Percentiles rank a stretch among this genome's conserved stretches.
These are phyloP conservation scores for Rhineura floridana DNA, from an alignment of 2,113 vertebrate species.

Conservation along the genomic window DNA sequence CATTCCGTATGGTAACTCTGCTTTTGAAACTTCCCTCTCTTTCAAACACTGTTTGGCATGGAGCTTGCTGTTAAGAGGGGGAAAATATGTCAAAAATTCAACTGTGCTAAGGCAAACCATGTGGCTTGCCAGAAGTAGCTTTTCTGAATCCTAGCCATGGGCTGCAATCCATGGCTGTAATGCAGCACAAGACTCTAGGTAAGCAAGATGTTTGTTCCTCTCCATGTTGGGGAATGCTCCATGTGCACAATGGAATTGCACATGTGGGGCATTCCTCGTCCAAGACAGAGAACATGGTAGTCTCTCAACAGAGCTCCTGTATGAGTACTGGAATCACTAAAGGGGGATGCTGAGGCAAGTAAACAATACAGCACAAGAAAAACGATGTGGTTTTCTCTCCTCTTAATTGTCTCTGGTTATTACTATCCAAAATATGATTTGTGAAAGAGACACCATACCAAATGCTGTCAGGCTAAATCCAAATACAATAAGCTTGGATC, in stretches of 20 bases:
- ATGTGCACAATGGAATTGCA: not conserved
- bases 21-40: not conserved
- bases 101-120: not conserved
- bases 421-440: slow-evolving; percentile 9
- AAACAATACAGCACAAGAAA: slow-evolving; percentile 5
- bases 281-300: not conserved
- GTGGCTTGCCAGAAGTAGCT: not conserved
- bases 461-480: slow-evolving; percentile 12
- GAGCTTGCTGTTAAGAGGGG: not conserved
- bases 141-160: slow-evolving; percentile 1
- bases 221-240: not conserved
- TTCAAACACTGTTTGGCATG: not conserved
- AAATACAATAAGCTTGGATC: slow-evolving; percentile 23
- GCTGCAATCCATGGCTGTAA: not conserved
- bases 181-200: not conserved
- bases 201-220: not conserved
- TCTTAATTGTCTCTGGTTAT: not conserved
- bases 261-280: not conserved
- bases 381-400: not conserved
- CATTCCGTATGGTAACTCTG: not conserved
- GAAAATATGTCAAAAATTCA: not conserved
- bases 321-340: not conserved
- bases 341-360: not conserved
- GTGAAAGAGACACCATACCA: slow-evolving; percentile 5
- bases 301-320: not conserved